Conservation (phyloP, 2,113 vertebrate species). For the Labrus mixtus region DNA sequence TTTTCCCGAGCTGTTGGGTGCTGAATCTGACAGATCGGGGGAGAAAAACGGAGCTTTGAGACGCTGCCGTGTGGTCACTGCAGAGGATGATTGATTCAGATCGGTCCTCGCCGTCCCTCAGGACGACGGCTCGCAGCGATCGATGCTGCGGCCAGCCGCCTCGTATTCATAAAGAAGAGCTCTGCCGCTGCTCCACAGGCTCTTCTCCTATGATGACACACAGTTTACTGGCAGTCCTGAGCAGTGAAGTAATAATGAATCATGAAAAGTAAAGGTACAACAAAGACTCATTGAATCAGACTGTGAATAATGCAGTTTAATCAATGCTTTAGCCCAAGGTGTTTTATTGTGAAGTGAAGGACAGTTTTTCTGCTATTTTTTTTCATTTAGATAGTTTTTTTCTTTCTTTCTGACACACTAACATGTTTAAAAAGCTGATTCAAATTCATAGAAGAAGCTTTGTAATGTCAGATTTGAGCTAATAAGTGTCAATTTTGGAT, state of each 20-base stretch:
- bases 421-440: background rate
- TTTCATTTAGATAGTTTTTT: too few species aligned
- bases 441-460: background rate
- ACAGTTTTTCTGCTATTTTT: too few species aligned
- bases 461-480: background rate
- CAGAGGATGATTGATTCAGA: slow-evolving; percentile 62
- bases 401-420: too few species aligned
- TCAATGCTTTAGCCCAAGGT: background rate
- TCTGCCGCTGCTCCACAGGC: background rate
- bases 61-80: slow-evolving; percentile 1
- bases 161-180: slow-evolving; percentile 5
- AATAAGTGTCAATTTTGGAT: too few species aligned
- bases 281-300: background rate
- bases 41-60: slow-evolving; percentile 35
- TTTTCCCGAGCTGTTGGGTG: slow-evolving; percentile 13
- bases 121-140: slow-evolving; percentile 9
- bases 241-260: background rate
- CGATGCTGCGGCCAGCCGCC: slow-evolving; percentile 15
- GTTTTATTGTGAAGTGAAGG: background rate
- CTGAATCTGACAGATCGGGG: slow-evolving; percentile 34
- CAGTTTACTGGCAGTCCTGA: background rate
- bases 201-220: slow-evolving; percentile 10
- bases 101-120: slow-evolving; percentile 23
- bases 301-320: background rate
- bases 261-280: background rate